A percentile compares a stretch with the other conserved stretches of the same genome.
Conservation (phyloP, 2,113 vertebrate genomes). For the Microcebus tavaratra region DNA sequence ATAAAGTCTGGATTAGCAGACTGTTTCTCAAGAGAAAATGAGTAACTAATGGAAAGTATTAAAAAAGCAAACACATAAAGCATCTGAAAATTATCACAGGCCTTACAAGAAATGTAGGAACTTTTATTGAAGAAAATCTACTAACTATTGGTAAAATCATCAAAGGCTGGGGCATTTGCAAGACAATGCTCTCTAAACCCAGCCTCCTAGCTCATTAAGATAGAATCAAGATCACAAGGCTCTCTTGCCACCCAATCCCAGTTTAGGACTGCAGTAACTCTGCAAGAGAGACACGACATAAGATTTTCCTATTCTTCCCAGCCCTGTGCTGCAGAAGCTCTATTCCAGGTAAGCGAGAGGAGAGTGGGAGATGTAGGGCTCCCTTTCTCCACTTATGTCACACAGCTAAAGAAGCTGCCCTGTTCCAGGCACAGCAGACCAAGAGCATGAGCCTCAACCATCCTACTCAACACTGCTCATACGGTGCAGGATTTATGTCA, state of each 20-base stretch:
- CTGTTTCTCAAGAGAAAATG: background rate
- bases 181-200: background rate
- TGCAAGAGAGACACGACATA: too few relatives aligned
- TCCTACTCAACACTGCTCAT: background rate
- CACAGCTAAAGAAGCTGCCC: background rate
- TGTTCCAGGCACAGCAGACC: background rate
- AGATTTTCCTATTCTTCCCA: background rate
- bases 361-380: background rate
- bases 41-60: background rate
- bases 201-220: too few relatives aligned
- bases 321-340: background rate
- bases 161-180: too few relatives aligned
- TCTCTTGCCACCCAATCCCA: background rate
- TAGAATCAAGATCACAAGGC: background rate
- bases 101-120: background rate
- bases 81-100: background rate
- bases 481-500: background rate
- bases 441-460: background rate
- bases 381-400: background rate
- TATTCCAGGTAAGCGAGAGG: background rate
- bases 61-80: background rate
- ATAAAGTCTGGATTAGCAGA: background rate
- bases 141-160: background rate
- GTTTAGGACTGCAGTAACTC: background rate
- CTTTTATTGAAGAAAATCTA: background rate